These are phyloP conservation scores for Invenusta paracnida DNA, from an alignment of 2,888 invertebrate species.

Conservation along the genomic window DNA sequence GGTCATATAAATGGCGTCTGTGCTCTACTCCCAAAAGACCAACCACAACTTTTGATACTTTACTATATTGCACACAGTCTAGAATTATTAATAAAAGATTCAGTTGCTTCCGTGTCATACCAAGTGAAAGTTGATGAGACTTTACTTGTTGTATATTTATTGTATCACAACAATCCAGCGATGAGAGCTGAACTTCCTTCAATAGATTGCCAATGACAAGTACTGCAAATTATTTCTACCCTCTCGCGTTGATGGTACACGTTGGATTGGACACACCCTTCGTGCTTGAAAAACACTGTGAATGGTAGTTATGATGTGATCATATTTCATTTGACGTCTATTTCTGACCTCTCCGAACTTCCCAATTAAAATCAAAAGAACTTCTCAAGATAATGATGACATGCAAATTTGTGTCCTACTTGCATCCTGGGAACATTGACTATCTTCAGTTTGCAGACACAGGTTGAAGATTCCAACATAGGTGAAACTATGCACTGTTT, in stretches of 20 bases:
- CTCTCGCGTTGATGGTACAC: conserved; percentile 35
- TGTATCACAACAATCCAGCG: conserved; percentile 1
- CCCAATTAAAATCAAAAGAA: not conserved
- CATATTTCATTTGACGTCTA: not conserved
- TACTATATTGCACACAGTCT: not conserved
- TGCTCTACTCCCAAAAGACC: not conserved
- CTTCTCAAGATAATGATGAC: not conserved
- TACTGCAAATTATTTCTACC: not conserved
- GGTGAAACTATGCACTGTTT: not conserved
- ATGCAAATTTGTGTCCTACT: not conserved
- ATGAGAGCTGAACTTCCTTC: not conserved
- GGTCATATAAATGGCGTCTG: not conserved
- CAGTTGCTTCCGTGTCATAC: not conserved
- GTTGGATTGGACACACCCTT: conserved; percentile 36
- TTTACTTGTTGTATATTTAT: not conserved
- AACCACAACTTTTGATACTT: not conserved
- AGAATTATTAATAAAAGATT: not conserved
- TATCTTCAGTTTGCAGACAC: not conserved
- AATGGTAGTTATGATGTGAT: not conserved
- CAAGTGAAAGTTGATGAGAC: not conserved
- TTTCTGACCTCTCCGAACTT: not conserved
- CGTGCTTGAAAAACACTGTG: conserved; percentile 33
- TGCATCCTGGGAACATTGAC: not conserved
- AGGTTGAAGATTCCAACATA: not conserved
- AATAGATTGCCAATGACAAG: not conserved